Conservation (phyloP, 2,888 invertebrate species). For the Lottia gigantea region DNA sequence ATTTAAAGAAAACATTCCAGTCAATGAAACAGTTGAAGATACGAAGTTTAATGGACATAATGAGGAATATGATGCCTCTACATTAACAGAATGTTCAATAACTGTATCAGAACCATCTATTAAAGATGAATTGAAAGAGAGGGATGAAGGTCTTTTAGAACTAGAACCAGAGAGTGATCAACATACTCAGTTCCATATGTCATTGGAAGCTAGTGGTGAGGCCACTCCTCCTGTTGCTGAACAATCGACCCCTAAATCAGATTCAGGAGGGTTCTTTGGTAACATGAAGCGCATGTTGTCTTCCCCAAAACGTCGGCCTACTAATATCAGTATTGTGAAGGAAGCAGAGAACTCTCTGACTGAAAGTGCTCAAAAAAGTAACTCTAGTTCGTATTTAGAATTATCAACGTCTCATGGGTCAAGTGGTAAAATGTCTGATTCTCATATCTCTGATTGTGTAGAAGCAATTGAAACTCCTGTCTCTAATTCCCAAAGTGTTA, state of each 20-base stretch:
- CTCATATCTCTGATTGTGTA: conserved; percentile 26
- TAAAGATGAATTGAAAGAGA: conserved; percentile 9
- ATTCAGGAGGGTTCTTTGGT: conserved; percentile 37
- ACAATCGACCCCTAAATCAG: background rate
- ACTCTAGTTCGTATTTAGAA: conserved; percentile 18
- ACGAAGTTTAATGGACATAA: background rate
- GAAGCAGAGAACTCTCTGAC: conserved; percentile 16
- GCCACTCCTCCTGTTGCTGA: background rate
- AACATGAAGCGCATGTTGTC: conserved; percentile 37
- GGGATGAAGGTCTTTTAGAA: background rate
- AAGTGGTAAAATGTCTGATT: conserved; percentile 15
- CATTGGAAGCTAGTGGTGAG: conserved; percentile 35
- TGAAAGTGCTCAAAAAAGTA: background rate
- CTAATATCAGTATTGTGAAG: conserved; percentile 24
- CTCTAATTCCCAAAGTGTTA: conserved; percentile 28
- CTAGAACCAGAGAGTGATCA: conserved; percentile 32
- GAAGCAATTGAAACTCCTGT: conserved; percentile 19
- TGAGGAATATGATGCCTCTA: conserved; percentile 7
- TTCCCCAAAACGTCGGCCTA: conserved; percentile 31
- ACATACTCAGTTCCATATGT: conserved; percentile 48
- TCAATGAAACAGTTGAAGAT: conserved; percentile 19
- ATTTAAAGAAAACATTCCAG: conserved; percentile 20
- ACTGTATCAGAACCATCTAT: background rate
- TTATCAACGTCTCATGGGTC: background rate
- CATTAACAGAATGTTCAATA: background rate